Base-by-base conservation (phyloP, 1,140 invertebrate species). In the Zaprionus camerounensis region DNA sequence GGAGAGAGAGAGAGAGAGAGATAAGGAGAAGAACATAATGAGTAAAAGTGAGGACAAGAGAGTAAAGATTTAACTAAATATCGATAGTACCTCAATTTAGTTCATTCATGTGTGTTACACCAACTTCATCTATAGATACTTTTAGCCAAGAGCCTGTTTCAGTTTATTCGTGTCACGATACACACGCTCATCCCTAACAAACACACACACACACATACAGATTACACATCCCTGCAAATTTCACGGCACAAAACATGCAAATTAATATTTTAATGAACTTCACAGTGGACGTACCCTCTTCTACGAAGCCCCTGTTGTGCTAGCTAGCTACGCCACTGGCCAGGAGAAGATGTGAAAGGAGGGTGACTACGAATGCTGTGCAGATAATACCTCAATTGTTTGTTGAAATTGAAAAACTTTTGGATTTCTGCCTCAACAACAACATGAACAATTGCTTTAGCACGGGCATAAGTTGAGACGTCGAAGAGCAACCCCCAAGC, bases 341-440 rank as follows among this genome's bases (percentile, higher is more conserved):
- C 46, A 56, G 5, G 9, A 13, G 5, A 15, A 51, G 38, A n/a
- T 6, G 38, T 41, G 38, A 41, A 2, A 9, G 5, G 1, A 15
- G 6, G n/a, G n/a, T 57, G 6, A 1, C 3, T 38, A 38, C 36
- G n/a, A 26, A 46, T 57, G 24, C 59, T 57, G 58, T 59, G 57
- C 68, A 79, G 81, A 88, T 88, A 90, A 88, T 88, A 81, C 85
- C 85, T 90, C 85, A 81, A 90, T 88, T 88, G 85, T 88, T 90
- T 84, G 85, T 84, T 80, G 78, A 88, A 88, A 90, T 88, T 90
- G 85, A 88, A 88, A 88, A 88, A 90, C 81, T 88, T 90, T 75
- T 57, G 51, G 75, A 83, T 83, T 82, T 80, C 62, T 58, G 67
- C 57, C 69, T 51, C 51, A 66, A 59, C 28, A 59, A 36, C 17